These are phyloP conservation scores for Onthophagus taurus DNA, from an alignment of 1,140 invertebrate species.

Conservation along the genomic window DNA sequence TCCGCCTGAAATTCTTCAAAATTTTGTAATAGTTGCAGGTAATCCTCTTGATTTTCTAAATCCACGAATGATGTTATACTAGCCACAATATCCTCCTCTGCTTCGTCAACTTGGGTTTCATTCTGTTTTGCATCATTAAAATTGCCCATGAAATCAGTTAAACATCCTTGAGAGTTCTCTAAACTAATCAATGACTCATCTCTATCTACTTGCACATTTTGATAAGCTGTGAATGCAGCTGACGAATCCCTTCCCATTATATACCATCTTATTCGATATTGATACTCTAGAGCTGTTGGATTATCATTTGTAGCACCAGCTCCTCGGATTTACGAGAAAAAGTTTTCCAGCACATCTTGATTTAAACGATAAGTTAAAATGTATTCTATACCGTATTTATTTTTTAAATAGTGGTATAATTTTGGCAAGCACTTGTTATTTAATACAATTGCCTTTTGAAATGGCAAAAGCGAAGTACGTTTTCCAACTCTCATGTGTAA, in stretches of 20 bases:
- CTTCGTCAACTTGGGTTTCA: no score
- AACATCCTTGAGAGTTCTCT: no score
- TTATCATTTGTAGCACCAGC: constrained; percentile 23
- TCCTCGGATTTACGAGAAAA: constrained; percentile 20
- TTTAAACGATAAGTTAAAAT: constrained; percentile 18
- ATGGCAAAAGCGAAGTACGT: constrained; percentile 1
- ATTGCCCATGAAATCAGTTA: no score
- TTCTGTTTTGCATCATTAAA: no score
- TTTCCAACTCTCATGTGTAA: neutral
- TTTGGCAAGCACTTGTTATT: constrained; percentile 14
- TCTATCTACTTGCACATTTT: no score
- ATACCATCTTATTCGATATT: constrained; percentile 18
- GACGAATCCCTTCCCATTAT: constrained; percentile 19
- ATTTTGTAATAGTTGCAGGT: no score
- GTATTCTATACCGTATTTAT: constrained; percentile 14
- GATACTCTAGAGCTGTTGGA: constrained; percentile 18
- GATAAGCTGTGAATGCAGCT: constrained; percentile 15
- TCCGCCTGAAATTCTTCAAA: no score
- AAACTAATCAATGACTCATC: no score
- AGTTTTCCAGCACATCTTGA: constrained; percentile 23
- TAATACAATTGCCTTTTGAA: constrained; percentile 11
- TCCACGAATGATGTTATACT: no score
- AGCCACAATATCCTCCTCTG: no score
- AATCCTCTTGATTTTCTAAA: no score
- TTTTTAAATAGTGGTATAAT: constrained; percentile 13